Evolutionary conservation across 2,113 vertebrate species (phyloP).

Genomic region (Entomyzon cyanotis): DNA sequence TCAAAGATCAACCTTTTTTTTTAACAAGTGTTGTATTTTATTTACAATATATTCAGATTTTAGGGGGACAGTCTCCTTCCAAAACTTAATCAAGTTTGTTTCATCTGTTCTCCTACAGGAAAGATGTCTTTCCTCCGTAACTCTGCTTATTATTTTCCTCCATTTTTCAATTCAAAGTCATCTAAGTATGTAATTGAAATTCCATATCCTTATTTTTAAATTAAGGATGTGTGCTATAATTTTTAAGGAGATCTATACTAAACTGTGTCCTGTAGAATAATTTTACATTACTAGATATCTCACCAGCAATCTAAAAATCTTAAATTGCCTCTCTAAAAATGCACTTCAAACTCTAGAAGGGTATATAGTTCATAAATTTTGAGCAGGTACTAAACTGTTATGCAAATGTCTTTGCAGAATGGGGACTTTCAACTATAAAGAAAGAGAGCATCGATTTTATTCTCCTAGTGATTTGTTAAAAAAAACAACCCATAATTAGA

Average conservation of each 20-base stretch:
- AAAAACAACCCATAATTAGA: not conserved
- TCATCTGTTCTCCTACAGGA: not conserved
- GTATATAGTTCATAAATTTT: not conserved
- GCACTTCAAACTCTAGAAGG: not conserved
- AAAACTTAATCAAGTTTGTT: not conserved
- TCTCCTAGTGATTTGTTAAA: not conserved
- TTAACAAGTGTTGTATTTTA: not conserved
- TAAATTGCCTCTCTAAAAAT: not conserved
- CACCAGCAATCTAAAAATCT: not conserved
- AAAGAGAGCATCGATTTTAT: not conserved
- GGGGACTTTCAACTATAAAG: not conserved
- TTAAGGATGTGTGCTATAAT: not conserved
- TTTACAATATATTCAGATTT: not conserved
- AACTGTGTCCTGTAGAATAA: not conserved
- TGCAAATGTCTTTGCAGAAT: not conserved
- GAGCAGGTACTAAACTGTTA: not conserved
- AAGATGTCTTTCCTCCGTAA: not conserved
- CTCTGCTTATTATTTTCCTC: not conserved
- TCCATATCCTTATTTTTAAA: not conserved
- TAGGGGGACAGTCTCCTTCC: not conserved
- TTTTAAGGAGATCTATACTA: not conserved
- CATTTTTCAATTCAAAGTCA: not conserved
- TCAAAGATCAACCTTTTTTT: not conserved
- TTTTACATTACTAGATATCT: not conserved
- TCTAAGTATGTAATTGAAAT: not conserved